phyloP scores from a whole-genome alignment of 2,888 invertebrate species.

The Dryadula phaetusa region DNA sequence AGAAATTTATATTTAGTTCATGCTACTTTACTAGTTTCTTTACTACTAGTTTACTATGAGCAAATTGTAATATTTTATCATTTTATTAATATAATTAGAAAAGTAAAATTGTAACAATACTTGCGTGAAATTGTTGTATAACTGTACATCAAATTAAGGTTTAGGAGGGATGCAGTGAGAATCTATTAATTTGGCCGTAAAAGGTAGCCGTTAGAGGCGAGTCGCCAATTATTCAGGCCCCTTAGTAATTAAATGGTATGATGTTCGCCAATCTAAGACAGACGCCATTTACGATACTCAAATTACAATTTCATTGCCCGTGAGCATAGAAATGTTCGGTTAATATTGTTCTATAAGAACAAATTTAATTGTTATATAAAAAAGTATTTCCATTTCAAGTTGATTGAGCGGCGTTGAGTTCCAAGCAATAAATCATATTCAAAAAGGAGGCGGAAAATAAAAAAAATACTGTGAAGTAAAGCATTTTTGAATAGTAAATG shows the following conservation, averaged over 20 bases:
- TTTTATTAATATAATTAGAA: neutral
- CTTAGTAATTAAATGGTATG: slow-evolving; percentile 80
- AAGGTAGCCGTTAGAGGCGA: slow-evolving; percentile 73
- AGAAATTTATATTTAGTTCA: no score
- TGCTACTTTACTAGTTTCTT: no score
- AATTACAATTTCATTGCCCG: slow-evolving; percentile 76
- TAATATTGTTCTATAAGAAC: slow-evolving; percentile 43
- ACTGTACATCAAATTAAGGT: slow-evolving; percentile 59
- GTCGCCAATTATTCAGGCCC: slow-evolving; percentile 79
- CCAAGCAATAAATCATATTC: no score
- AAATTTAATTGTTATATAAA: slow-evolving; percentile 35
- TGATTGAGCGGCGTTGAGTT: neutral
- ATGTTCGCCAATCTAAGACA: slow-evolving; percentile 79
- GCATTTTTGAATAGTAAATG: no score
- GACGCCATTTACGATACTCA: slow-evolving; percentile 77
- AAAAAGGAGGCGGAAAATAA: no score
- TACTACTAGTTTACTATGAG: no score
- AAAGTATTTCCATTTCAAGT: neutral
- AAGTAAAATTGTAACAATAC: neutral
- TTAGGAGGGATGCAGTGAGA: slow-evolving; percentile 65
- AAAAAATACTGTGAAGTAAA: no score
- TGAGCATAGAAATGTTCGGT: slow-evolving; percentile 56
- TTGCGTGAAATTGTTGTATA: neutral
- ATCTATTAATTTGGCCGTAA: slow-evolving; percentile 81
- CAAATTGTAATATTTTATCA: no score